These are phyloP conservation scores for Amphimallon solstitiale DNA, from an alignment of 2,888 invertebrate genomes.

Conservation along the genomic window DNA sequence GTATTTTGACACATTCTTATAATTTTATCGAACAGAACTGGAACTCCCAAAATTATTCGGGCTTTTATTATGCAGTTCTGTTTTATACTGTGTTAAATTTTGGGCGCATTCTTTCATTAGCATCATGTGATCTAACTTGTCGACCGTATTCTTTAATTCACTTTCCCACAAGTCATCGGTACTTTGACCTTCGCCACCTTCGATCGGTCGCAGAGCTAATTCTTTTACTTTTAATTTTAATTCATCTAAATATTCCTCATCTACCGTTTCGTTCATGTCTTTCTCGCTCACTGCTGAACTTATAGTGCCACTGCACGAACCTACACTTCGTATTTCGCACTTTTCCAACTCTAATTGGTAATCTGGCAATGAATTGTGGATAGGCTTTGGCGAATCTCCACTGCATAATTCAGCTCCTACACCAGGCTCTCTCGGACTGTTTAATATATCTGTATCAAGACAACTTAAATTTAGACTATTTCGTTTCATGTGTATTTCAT, in stretches of 20 bases:
- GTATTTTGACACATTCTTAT: not conserved
- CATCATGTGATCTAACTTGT: constrained; percentile 78
- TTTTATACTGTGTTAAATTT: constrained; percentile 62
- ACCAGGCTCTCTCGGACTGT: constrained; percentile 71
- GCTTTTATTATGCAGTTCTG: constrained; percentile 33
- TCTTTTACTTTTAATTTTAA: constrained; percentile 76
- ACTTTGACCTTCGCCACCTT: constrained; percentile 74
- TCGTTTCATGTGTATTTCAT: constrained; percentile 84
- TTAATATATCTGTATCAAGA: constrained; percentile 62
- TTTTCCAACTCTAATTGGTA: constrained; percentile 69
- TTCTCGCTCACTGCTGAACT: constrained; percentile 66
- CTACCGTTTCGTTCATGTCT: constrained; percentile 59
- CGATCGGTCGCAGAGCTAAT: constrained; percentile 77
- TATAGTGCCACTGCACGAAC: constrained; percentile 66
- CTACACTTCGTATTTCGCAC: constrained; percentile 67
- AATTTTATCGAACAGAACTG: constrained; percentile 13
- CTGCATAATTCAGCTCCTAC: constrained; percentile 70
- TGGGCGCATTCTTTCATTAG: constrained; percentile 73
- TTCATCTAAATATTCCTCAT: constrained; percentile 71
- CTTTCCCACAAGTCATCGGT: constrained; percentile 78
- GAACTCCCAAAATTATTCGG: constrained; percentile 15
- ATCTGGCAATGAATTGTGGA: constrained; percentile 60
- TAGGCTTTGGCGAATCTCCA: constrained; percentile 1
- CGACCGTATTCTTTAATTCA: constrained; percentile 77
- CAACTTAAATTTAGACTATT: constrained; percentile 61